A percentile compares a stretch with the other conserved stretches of the same genome.
These are phyloP conservation scores for Micrasema minimum DNA, from an alignment of 1,140 invertebrate species.

Conservation along the genomic window DNA sequence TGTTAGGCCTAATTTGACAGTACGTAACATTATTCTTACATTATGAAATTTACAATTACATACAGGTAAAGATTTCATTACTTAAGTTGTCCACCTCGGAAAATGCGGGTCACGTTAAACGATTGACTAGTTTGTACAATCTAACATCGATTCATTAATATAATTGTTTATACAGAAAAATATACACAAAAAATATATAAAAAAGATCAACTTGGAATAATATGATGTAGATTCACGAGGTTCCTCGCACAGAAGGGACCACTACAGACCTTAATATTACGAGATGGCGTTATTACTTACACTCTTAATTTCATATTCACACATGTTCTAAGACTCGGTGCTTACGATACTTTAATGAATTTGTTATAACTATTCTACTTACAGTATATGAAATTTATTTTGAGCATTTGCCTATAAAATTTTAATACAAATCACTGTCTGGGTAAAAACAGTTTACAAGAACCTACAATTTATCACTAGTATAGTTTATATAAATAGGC, in stretches of 20 bases:
- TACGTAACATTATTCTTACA: too few species aligned
- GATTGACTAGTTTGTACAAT: constrained; percentile 48
- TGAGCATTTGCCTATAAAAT: constrained; percentile 47
- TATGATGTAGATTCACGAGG: constrained; percentile 23
- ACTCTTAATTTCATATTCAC: constrained; percentile 13
- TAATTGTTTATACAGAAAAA: constrained; percentile 39
- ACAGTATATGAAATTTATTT: constrained; percentile 42
- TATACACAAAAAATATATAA: constrained; percentile 37
- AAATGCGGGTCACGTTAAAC: constrained; percentile 6
- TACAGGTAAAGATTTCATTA: too few species aligned
- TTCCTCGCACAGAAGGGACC: neutral
- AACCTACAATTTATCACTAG: constrained; percentile 38
- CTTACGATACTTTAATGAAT: constrained; percentile 33
- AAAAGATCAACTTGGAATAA: constrained; percentile 38
- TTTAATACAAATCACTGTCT: constrained; percentile 42
- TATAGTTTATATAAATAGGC: constrained; percentile 36
- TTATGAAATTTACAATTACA: too few species aligned
- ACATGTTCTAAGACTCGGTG: constrained; percentile 16
- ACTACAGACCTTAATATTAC: constrained; percentile 24
- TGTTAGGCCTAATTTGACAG: too few species aligned
- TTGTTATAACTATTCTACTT: constrained; percentile 43
- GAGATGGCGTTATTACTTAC: constrained; percentile 32
- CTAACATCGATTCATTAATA: constrained; percentile 36
- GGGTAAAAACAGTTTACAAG: constrained; percentile 23
- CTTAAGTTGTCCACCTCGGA: neutral